Evolutionary conservation across 2,888 invertebrate species (phyloP).

Genomic region (Anarsia innoxiella): DNA sequence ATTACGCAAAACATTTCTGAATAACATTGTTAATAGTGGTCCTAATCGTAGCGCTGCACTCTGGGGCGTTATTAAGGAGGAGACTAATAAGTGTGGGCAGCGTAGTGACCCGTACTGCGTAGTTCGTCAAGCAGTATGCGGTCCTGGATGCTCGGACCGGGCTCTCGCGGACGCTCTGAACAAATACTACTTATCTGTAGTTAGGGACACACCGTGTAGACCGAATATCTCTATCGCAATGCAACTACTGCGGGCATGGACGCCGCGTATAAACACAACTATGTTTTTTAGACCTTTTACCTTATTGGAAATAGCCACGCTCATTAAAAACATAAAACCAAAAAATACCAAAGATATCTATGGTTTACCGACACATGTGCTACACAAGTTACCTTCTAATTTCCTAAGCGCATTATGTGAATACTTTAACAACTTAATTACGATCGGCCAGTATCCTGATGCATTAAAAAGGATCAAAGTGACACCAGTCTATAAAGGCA

Average conservation of each 20-base stretch:
- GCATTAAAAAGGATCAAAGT: neutral
- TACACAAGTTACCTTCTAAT: neutral
- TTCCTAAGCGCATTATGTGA: neutral
- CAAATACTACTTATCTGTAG: conserved; percentile 6
- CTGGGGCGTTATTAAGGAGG: neutral
- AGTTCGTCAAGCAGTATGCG: neutral
- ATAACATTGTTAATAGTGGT: neutral
- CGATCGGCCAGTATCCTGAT: neutral
- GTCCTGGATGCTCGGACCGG: neutral
- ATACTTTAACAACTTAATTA: neutral
- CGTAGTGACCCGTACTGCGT: too few species aligned
- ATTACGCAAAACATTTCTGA: neutral
- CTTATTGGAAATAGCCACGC: neutral
- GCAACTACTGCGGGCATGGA: neutral
- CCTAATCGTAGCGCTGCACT: neutral
- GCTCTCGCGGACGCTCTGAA: conserved; percentile 1
- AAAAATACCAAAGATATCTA: neutral
- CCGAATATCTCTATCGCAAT: neutral
- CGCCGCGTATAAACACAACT: neutral
- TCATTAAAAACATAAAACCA: neutral
- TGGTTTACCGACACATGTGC: neutral
- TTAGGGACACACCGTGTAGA: conserved; percentile 2
- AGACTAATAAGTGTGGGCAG: neutral
- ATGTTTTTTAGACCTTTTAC: conserved; percentile 4
- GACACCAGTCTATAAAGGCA: neutral